Evolutionary conservation across 2,113 vertebrate species (phyloP).

Genomic region (Dicaeum eximium): DNA sequence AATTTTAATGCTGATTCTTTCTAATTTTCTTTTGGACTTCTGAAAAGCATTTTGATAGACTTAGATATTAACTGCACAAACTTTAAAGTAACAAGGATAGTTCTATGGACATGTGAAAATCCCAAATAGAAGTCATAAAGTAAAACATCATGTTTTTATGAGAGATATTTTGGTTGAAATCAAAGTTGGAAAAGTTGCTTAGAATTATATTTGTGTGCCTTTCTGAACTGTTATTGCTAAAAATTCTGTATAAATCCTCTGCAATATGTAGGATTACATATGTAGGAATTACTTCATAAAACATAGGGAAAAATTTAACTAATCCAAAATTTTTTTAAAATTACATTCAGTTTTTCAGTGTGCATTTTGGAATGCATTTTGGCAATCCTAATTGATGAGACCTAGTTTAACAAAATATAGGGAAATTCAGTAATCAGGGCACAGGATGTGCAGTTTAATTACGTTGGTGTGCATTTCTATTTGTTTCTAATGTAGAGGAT

Average conservation of each 20-base stretch:
- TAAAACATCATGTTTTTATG: neutral
- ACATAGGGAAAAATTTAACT: neutral
- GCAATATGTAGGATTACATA: neutral
- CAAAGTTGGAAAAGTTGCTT: neutral
- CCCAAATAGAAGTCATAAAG: neutral
- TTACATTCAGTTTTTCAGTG: neutral
- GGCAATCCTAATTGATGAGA: slow-evolving; percentile 56
- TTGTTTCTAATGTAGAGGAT: slow-evolving; percentile 69
- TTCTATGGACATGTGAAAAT: neutral
- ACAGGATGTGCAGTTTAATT: slow-evolving; percentile 72
- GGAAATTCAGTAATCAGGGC: slow-evolving; percentile 55
- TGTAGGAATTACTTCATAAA: neutral
- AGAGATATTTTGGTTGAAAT: neutral
- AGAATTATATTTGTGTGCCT: neutral
- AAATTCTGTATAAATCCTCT: neutral
- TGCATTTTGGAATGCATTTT: slow-evolving; percentile 23
- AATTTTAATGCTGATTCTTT: neutral
- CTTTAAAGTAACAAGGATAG: neutral
- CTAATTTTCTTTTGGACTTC: neutral
- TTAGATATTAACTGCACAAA: neutral
- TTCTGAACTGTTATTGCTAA: slow-evolving; percentile 2
- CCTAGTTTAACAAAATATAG: slow-evolving; percentile 61
- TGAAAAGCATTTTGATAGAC: neutral
- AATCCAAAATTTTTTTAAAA: neutral
- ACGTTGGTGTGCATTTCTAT: slow-evolving; percentile 65